phyloP scores from a whole-genome alignment of 2,888 invertebrate genomes.

The Agonum fuliginosum region DNA sequence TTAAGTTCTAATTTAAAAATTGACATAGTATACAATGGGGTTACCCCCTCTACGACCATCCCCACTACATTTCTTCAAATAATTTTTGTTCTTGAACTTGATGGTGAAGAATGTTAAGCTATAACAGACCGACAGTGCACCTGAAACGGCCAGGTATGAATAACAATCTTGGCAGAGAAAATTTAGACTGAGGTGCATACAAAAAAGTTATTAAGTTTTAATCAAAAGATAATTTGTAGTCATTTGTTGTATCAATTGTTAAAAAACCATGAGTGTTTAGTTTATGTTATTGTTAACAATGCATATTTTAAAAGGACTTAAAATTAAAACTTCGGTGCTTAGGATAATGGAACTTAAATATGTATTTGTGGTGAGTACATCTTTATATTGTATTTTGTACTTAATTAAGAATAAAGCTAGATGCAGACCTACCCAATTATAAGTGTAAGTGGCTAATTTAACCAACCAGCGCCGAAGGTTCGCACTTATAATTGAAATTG shows the following conservation, averaged over 20 bases:
- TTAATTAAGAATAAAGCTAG: background rate
- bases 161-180: background rate
- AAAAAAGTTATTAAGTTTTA: too few species aligned
- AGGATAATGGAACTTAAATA: constrained; percentile 54
- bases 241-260: background rate
- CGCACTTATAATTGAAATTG: too few species aligned
- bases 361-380: constrained; percentile 43
- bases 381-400: background rate
- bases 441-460: background rate
- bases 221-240: background rate
- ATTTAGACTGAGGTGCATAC: too few species aligned
- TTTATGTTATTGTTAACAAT: constrained; percentile 13
- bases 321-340: constrained; percentile 4
- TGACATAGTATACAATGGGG: constrained; percentile 35
- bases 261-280: constrained; percentile 33
- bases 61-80: constrained; percentile 46
- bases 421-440: background rate
- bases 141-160: constrained; percentile 4
- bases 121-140: constrained; percentile 19
- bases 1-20: background rate
- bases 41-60: constrained; percentile 42
- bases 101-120: constrained; percentile 21
- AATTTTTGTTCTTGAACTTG: constrained; percentile 56
- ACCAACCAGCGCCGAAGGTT: too few species aligned
- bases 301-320: constrained; percentile 39